Evolutionary conservation across 2,888 invertebrate genomes (phyloP).

Genomic region (Trichogramma evanescens): DNA sequence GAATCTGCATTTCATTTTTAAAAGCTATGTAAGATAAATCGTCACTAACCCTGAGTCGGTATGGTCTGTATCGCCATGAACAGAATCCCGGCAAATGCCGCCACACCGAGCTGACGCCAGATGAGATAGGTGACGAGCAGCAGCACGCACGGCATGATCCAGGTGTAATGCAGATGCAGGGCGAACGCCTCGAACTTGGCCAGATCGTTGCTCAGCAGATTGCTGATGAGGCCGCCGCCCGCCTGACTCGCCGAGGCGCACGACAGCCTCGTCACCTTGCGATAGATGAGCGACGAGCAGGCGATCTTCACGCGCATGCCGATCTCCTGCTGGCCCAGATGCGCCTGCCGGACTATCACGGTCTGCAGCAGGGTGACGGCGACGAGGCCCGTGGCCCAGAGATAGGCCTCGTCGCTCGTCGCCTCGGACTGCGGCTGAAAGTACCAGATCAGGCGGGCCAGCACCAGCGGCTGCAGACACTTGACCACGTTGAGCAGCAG

Average conservation of each 20-base stretch:
- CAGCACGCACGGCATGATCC: constrained; percentile 73
- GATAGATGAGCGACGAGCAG: constrained; percentile 69
- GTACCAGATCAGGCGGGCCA: constrained; percentile 59
- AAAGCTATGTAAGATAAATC: too few species aligned
- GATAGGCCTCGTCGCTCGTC: constrained; percentile 55
- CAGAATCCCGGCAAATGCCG: constrained; percentile 58
- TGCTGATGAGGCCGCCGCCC: constrained; percentile 66
- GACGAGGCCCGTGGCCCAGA: constrained; percentile 59
- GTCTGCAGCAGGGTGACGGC: constrained; percentile 53
- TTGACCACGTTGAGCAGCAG: constrained; percentile 56
- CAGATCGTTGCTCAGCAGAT: constrained; percentile 79
- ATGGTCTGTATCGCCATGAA: constrained; percentile 52
- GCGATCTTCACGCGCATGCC: constrained; percentile 75
- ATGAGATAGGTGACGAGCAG: constrained; percentile 56
- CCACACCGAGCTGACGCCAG: constrained; percentile 51
- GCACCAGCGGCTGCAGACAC: constrained; percentile 54
- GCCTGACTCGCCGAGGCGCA: constrained; percentile 31
- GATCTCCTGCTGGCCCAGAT: constrained; percentile 54
- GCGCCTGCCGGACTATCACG: constrained; percentile 60
- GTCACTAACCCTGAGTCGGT: constrained; percentile 48
- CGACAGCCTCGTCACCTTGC: constrained; percentile 63
- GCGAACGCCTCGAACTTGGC: constrained; percentile 69
- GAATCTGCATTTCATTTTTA: not conserved
- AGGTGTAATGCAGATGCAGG: constrained; percentile 65
- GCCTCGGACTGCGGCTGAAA: constrained; percentile 53